Evolutionary conservation across 2,888 invertebrate species (phyloP), one percentile per base, ranked within the genome.

Genomic region (Eupithecia pulchellata): DNA sequence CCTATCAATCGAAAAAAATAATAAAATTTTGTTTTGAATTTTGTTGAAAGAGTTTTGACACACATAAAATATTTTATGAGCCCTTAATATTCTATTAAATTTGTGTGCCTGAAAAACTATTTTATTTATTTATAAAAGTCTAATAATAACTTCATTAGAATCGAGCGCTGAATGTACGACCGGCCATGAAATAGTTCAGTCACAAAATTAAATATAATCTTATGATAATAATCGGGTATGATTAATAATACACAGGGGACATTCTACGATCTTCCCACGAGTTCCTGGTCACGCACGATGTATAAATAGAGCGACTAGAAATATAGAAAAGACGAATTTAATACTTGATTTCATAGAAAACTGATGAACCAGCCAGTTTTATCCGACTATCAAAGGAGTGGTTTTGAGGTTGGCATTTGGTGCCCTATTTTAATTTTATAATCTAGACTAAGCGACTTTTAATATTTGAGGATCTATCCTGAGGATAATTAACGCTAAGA

Each of bases 261-360:
- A 69, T 71, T 75, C 17, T 52, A 36, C 29, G 57, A 75, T 65
- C 58, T 39, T 60, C 57, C 52, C 61, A 72, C 25, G 52, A 68
- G 71, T 75, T 75, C 71, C 74, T 27, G 75, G 74, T 73, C 75
- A 73, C 39, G 60, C 75, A 73, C 39, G 60, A 8, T 4, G 17
- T 67, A 66, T 69, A 74, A 66, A 73, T 73, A 77, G 71, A 42
- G 34, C 57, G 67, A 64, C 47, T 27, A 64, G 72, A 57, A 64
- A 42, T 39, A 9, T 25, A 20, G 64, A 64, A 36, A 27, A 57
- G 39, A 17, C 32, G 58, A 58, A 58, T 61, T 60, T 13, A 60
- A 34, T n/a, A n/a, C n/a, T 60, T 32, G 30, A 17, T 30, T 14
- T 29, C 29, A 17, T 11, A 13, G 30, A 27, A n/a, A 30, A 2